phyloP scores from a whole-genome alignment of 1,140 invertebrate species.

The Atta cephalotes region DNA sequence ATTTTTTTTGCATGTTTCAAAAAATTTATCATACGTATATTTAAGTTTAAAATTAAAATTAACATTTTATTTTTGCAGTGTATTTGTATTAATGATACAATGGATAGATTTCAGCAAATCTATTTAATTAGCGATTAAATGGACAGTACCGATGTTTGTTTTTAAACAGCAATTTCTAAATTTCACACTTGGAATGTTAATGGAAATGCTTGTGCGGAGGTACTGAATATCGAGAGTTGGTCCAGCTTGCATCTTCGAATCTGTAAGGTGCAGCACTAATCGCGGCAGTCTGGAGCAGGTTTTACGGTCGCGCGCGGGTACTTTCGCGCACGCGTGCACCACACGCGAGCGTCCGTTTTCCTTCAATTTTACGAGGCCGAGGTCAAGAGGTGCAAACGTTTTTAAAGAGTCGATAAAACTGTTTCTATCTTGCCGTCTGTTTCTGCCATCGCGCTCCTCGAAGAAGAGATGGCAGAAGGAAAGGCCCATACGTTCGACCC shows the following conservation, averaged over 20 bases:
- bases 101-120: neutral
- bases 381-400: slow-evolving; percentile 74
- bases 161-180: slow-evolving; percentile 15
- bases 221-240: neutral
- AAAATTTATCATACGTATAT: too few relatives aligned
- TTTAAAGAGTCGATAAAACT: slow-evolving; percentile 67
- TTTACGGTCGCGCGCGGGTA: slow-evolving; percentile 30
- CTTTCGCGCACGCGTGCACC: slow-evolving; percentile 57
- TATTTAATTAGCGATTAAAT: neutral
- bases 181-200: slow-evolving; percentile 14
- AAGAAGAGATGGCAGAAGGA: neutral
- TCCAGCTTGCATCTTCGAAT: slow-evolving; percentile 43
- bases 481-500: neutral
- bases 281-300: slow-evolving; percentile 37
- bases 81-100: neutral
- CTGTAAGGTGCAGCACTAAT: slow-evolving; percentile 47
- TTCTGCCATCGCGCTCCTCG: slow-evolving; percentile 21
- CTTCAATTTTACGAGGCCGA: slow-evolving; percentile 71
- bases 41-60: too few relatives aligned
- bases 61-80: too few relatives aligned
- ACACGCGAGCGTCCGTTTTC: slow-evolving; percentile 66
- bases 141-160: neutral
- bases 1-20: too few relatives aligned
- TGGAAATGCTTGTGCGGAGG: neutral
- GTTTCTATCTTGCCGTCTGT: slow-evolving; percentile 40